Conservation (phyloP, 2,888 invertebrate species). For the Thecocarcelia acutangulata region DNA sequence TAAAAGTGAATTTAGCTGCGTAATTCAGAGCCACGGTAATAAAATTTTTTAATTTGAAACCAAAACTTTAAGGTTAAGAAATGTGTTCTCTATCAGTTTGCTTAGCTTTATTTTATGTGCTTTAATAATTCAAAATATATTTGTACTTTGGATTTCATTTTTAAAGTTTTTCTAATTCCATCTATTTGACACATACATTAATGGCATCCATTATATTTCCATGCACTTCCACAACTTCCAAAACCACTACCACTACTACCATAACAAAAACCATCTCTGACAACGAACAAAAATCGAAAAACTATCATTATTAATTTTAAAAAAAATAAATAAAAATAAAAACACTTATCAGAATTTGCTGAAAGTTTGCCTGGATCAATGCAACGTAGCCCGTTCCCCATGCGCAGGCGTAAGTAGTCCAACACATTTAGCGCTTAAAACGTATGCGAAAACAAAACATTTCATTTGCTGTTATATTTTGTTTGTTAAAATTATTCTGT, state of each 20-base stretch:
- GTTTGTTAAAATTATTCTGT: conserved; percentile 10
- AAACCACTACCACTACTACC: conserved; percentile 35
- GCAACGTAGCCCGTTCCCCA: conserved; percentile 92
- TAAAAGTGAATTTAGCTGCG: too few species aligned
- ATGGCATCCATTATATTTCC: conserved; percentile 71
- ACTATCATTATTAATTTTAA: conserved; percentile 49
- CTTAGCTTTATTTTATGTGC: conserved; percentile 5
- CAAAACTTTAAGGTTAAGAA: too few species aligned
- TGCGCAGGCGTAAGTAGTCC: conserved; percentile 90
- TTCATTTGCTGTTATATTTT: conserved; percentile 36
- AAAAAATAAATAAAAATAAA: conserved; percentile 63
- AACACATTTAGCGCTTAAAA: conserved; percentile 55
- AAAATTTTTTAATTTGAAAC: too few species aligned
- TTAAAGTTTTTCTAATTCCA: conserved; percentile 37
- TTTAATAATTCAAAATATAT: conserved; percentile 8
- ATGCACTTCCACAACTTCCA: conserved; percentile 67
- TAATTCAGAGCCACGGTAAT: too few species aligned
- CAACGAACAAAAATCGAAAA: conserved; percentile 32
- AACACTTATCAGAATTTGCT: conserved; percentile 86
- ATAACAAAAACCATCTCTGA: conserved; percentile 28
- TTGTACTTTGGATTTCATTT: conserved; percentile 37
- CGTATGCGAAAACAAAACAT: conserved; percentile 41
- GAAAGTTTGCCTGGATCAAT: conserved; percentile 92
- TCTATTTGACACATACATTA: conserved; percentile 48
- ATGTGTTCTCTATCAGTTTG: too few species aligned